A percentile compares a stretch with the other conserved stretches of the same genome.
Conservation (phyloP, 1,140 invertebrate genomes). For the Drosophila asahinai region DNA sequence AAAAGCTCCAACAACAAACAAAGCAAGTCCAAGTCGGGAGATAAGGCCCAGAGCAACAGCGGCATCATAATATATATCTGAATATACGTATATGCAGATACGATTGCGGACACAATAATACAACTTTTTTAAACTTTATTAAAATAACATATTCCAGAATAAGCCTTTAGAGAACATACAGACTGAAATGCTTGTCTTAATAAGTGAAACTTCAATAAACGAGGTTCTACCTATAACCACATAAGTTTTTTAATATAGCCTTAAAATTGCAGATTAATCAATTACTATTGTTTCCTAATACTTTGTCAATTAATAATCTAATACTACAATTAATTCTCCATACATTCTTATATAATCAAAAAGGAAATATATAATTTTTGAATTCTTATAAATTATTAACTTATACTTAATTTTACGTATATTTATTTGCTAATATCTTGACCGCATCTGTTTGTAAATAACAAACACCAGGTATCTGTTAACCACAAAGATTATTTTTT, state of each 20-base stretch:
- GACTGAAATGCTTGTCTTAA: too few relatives aligned
- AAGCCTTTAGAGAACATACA: too few relatives aligned
- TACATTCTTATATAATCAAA: too few relatives aligned
- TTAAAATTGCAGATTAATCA: too few relatives aligned
- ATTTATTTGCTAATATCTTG: background rate
- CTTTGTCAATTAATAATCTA: background rate
- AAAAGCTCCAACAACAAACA: conserved; percentile 43
- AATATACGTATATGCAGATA: conserved; percentile 8
- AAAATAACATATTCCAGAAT: too few relatives aligned
- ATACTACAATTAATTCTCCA: too few relatives aligned
- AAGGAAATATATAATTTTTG: too few relatives aligned
- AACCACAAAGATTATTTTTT: conserved; percentile 49
- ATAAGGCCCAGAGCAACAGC: conserved; percentile 21
- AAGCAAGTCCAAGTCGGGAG: conserved; percentile 36
- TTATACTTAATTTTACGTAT: background rate
- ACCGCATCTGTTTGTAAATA: background rate
- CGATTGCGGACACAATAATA: background rate
- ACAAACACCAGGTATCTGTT: conserved; percentile 38
- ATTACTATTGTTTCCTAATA: background rate
- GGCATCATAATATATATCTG: conserved; percentile 12
- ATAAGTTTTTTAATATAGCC: too few relatives aligned
- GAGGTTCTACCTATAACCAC: background rate
- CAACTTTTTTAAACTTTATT: background rate
- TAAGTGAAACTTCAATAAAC: background rate
- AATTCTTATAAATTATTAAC: too few relatives aligned